phyloP scores from a whole-genome alignment of 2,797 vertebrate species.

The Tapera naevia region DNA sequence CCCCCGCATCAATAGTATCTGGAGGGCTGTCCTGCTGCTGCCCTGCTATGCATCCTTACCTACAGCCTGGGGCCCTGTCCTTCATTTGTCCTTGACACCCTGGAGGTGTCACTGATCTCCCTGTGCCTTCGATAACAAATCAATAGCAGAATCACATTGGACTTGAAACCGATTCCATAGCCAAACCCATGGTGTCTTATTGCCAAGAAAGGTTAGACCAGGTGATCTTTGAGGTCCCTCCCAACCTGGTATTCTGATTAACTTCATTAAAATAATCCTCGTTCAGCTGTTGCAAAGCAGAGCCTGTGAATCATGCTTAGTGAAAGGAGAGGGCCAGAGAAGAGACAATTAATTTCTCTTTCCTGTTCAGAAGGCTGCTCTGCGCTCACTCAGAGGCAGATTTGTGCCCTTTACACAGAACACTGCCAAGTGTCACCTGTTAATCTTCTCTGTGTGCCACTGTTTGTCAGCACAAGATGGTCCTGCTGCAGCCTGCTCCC shows the following conservation, averaged over 20 bases:
- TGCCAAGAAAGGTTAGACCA: too few relatives aligned
- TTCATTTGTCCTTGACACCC: slow-evolving; percentile 1
- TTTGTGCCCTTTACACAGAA: slow-evolving; percentile 23
- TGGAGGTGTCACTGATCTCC: neutral
- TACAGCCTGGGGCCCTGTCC: neutral
- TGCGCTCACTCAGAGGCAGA: neutral
- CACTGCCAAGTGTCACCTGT: slow-evolving; percentile 29
- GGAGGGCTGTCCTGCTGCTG: neutral
- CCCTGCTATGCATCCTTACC: neutral
- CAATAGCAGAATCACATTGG: neutral
- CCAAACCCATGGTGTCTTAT: neutral
- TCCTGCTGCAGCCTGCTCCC: neutral
- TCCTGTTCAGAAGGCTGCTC: neutral
- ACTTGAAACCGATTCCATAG: neutral
- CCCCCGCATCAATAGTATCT: neutral
- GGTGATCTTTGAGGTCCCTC: too few relatives aligned
- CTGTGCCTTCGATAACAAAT: neutral
- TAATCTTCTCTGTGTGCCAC: neutral
- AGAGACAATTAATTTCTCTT: slow-evolving; percentile 19
- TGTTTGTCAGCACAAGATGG: neutral
- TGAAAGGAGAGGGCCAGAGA: neutral
- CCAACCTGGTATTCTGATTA: neutral
- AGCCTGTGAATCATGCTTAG: slow-evolving; percentile 21
- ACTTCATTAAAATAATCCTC: neutral
- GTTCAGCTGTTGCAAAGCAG: neutral